Conservation (phyloP, 2,888 invertebrate species). For the Drosophila meridiana region DNA sequence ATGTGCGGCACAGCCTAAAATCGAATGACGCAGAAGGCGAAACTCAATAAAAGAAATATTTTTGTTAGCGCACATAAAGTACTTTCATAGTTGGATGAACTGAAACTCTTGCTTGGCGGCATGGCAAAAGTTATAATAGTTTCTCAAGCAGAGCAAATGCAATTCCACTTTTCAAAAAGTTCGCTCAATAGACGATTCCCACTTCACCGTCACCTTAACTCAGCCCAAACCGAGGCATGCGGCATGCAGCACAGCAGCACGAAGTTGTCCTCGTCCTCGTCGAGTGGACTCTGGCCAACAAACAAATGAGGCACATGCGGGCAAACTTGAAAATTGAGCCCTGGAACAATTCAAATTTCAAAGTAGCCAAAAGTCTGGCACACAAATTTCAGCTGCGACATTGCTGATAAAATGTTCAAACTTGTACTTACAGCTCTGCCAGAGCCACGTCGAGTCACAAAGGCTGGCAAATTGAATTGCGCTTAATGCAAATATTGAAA, state of each 20-base stretch:
- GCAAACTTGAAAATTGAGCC: conserved; percentile 48
- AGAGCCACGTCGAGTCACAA: conserved; percentile 12
- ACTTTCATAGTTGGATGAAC: conserved; percentile 78
- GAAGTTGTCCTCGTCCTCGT: conserved; percentile 63
- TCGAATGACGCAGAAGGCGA: conserved; percentile 49
- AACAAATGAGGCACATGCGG: conserved; percentile 74
- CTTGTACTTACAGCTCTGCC: conserved; percentile 11
- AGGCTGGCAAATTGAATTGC: conserved; percentile 6
- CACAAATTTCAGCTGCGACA: conserved; percentile 62
- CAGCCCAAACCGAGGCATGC: conserved; percentile 1
- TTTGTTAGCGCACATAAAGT: conserved; percentile 80
- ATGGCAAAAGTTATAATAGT: conserved; percentile 74
- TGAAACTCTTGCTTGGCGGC: conserved; percentile 53
- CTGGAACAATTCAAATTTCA: conserved; percentile 66
- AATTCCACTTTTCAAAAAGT: conserved; percentile 74
- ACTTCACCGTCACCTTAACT: conserved; percentile 18
- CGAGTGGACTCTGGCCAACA: conserved; percentile 71
- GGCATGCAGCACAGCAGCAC: conserved; percentile 11
- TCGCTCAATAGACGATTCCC: conserved; percentile 55
- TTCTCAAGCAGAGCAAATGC: conserved; percentile 79
- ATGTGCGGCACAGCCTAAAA: conserved; percentile 53
- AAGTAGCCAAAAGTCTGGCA: conserved; percentile 43
- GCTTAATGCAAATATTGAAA: conserved; percentile 2
- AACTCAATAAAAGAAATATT: conserved; percentile 80
- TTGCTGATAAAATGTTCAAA: conserved; percentile 63